phyloP scores from a whole-genome alignment of 2,888 invertebrate genomes.

The Melieria omissa region DNA sequence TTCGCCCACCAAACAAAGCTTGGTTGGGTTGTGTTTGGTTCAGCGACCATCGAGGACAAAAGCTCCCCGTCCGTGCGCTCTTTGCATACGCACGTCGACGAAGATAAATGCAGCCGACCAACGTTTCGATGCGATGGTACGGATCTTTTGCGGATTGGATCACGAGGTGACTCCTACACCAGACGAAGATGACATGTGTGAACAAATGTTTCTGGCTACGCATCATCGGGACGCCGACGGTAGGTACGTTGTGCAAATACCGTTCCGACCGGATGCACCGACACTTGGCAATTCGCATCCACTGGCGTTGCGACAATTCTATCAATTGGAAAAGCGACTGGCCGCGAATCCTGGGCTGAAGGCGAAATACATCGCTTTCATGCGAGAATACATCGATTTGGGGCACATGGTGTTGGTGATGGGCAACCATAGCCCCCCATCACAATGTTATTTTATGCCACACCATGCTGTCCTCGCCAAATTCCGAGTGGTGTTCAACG shows the following conservation, averaged over 20 bases:
- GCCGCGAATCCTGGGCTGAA: constrained; percentile 1
- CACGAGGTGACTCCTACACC: too few relatives aligned
- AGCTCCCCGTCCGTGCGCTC: too few relatives aligned
- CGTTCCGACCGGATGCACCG: constrained; percentile 20
- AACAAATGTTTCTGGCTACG: too few relatives aligned
- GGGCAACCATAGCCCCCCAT: constrained; percentile 8
- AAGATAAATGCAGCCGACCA: too few relatives aligned
- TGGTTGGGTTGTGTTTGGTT: too few relatives aligned
- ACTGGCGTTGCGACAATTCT: constrained; percentile 23
- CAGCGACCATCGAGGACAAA: too few relatives aligned
- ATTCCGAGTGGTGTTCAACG: constrained; percentile 36
- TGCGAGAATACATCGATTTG: constrained; percentile 10
- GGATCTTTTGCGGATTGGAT: too few relatives aligned
- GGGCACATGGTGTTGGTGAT: constrained; percentile 7
- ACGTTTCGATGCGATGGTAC: too few relatives aligned
- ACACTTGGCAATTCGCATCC: constrained; percentile 8
- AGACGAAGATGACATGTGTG: too few relatives aligned
- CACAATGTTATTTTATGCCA: constrained; percentile 22
- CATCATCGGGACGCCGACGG: too few relatives aligned
- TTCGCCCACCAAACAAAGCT: too few relatives aligned
- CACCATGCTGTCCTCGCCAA: constrained; percentile 30
- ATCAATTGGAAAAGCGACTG: constrained; percentile 21
- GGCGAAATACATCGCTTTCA: constrained; percentile 25
- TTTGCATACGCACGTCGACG: too few relatives aligned
- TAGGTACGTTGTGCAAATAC: constrained; percentile 26